Evolutionary conservation across 2,113 vertebrate genomes (phyloP).

Genomic region (Hippoglossus stenolepis): DNA sequence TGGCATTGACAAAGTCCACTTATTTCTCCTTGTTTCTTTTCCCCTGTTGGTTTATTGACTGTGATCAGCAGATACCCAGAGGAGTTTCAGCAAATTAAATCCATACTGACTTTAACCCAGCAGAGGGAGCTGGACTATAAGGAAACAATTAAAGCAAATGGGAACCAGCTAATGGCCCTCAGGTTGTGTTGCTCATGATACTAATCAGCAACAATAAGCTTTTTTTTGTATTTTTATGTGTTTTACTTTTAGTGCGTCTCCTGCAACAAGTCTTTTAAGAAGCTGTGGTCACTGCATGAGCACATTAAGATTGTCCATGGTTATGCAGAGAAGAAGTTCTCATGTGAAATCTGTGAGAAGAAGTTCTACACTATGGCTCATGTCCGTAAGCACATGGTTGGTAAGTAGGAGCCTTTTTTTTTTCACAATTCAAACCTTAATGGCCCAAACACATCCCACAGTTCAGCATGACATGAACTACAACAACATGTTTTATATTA

Average conservation of each 20-base stretch:
- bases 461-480: not conserved
- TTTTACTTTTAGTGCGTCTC: conserved; percentile 89
- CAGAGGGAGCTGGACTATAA: conserved; percentile 70
- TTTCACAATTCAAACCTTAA: not conserved
- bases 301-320: conserved; percentile 99
- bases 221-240: not conserved
- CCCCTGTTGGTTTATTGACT: not conserved
- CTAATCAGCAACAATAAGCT: not conserved
- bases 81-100: not conserved
- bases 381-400: conserved; percentile 98
- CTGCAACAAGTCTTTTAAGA: conserved; percentile 99
- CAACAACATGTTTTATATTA: not conserved
- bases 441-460: not conserved
- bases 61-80: not conserved
- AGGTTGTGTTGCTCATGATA: not conserved
- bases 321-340: conserved; percentile 98
- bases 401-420: conserved; percentile 82
- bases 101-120: conserved; percentile 42
- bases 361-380: conserved; percentile 99
- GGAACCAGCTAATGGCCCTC: not conserved
- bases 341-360: conserved; percentile 99
- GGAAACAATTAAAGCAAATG: not conserved
- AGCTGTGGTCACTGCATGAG: conserved; percentile 99
- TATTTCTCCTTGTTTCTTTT: not conserved
- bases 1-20: not conserved